phyloP scores from a whole-genome alignment of 2,113 vertebrate species.

The Rhagologus leucostigma region DNA sequence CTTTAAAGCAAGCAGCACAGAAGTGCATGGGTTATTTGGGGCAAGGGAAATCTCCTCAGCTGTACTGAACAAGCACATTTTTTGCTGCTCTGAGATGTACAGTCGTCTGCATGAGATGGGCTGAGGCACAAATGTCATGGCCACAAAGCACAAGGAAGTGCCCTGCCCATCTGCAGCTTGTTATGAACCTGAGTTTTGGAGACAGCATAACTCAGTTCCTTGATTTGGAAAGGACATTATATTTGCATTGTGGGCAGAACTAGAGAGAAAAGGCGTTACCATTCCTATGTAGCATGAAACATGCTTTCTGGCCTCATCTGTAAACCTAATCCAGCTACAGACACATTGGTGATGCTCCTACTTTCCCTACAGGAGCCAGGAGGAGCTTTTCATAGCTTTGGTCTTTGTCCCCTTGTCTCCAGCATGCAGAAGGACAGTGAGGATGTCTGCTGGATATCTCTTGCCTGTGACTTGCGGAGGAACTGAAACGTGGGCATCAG shows the following conservation, averaged over 20 bases:
- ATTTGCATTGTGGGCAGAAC: neutral
- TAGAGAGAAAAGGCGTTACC: neutral
- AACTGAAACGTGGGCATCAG: fast-evolving
- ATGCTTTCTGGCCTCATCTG: neutral
- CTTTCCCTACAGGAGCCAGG: neutral
- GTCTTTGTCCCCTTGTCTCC: neutral
- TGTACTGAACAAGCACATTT: neutral
- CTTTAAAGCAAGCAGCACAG: neutral
- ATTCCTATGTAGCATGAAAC: neutral
- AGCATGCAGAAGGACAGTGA: neutral
- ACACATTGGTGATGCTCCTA: neutral
- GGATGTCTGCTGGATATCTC: neutral
- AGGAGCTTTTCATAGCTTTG: neutral
- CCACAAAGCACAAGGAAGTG: neutral
- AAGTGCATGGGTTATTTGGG: neutral
- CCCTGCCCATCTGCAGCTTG: neutral
- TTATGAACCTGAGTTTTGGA: neutral
- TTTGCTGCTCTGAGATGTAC: neutral
- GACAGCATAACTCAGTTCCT: neutral
- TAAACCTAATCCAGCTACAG: neutral
- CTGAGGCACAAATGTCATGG: neutral
- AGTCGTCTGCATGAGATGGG: fast-evolving
- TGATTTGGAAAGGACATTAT: neutral
- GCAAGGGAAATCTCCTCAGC: neutral
- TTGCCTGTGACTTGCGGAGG: neutral